Evolutionary conservation across 2,797 vertebrate genomes (phyloP).

Genomic region (Rallus crepitans): DNA sequence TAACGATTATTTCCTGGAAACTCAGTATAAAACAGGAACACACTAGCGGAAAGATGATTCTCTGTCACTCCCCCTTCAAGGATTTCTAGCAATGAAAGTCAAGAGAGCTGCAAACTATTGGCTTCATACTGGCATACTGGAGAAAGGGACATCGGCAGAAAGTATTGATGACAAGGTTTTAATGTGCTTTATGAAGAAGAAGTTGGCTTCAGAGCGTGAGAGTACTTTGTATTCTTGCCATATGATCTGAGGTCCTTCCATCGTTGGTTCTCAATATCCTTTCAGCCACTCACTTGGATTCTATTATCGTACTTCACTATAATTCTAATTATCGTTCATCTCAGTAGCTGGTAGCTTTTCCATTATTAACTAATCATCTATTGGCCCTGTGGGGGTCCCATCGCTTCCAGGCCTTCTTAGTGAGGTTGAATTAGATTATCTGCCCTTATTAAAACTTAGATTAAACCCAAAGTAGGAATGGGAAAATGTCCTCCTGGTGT

Average conservation of each 20-base stretch:
- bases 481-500: conserved; percentile 23
- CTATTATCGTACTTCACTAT: conserved; percentile 15
- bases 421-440: conserved; percentile 63
- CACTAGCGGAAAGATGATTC: neutral
- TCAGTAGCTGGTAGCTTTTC: conserved; percentile 39
- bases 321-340: conserved; percentile 66
- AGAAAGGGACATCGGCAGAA: neutral
- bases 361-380: conserved; percentile 69
- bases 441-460: conserved; percentile 55
- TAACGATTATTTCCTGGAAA: neutral
- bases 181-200: neutral
- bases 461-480: conserved; percentile 15
- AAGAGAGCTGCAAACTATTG: neutral
- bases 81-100: neutral
- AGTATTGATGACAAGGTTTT: neutral
- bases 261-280: neutral
- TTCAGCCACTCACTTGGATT: conserved; percentile 43
- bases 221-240: neutral
- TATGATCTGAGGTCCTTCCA: neutral
- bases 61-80: neutral
- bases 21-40: neutral
- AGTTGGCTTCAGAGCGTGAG: neutral
- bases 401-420: conserved; percentile 48
- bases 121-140: neutral
- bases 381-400: conserved; percentile 30